These are phyloP conservation scores for Trichonephila clavipes DNA, from an alignment of 1,140 invertebrate genomes.

Conservation along the genomic window DNA sequence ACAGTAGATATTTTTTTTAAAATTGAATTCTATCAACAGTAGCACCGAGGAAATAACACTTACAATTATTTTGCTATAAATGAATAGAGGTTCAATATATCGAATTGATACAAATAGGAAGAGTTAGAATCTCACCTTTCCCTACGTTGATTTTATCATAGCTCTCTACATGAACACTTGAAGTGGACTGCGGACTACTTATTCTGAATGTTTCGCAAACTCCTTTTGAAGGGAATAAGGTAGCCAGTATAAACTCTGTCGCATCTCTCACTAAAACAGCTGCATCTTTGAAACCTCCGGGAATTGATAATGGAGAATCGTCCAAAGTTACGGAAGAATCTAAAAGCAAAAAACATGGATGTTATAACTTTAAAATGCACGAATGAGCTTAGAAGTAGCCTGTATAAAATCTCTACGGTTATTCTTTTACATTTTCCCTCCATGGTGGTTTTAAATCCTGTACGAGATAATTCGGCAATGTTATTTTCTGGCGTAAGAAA, in stretches of 20 bases:
- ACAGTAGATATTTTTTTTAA: too few species aligned
- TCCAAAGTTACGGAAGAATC: slow-evolving; percentile 20
- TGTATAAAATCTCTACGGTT: too few species aligned
- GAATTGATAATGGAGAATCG: not conserved
- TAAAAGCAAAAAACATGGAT: not conserved
- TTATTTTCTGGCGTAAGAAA: too few species aligned
- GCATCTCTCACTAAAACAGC: not conserved
- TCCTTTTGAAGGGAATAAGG: slow-evolving; percentile 15
- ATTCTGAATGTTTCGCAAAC: slow-evolving; percentile 13
- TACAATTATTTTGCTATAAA: too few species aligned
- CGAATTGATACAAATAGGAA: not conserved
- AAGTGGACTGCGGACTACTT: not conserved
- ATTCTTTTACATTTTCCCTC: too few species aligned
- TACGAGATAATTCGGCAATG: too few species aligned
- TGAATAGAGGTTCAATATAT: not conserved
- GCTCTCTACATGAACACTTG: not conserved
- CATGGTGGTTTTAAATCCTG: not conserved
- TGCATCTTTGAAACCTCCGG: slow-evolving; percentile 30
- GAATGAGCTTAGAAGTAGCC: not conserved
- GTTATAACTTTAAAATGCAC: too few species aligned
- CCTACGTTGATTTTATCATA: slow-evolving; percentile 21
- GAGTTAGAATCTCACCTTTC: slow-evolving; percentile 51
- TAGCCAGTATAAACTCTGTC: not conserved
- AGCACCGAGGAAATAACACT: too few species aligned
- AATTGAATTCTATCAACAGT: too few species aligned